Evolutionary conservation across 2,113 vertebrate genomes (phyloP).

Genomic region (Cepphus grylle): DNA sequence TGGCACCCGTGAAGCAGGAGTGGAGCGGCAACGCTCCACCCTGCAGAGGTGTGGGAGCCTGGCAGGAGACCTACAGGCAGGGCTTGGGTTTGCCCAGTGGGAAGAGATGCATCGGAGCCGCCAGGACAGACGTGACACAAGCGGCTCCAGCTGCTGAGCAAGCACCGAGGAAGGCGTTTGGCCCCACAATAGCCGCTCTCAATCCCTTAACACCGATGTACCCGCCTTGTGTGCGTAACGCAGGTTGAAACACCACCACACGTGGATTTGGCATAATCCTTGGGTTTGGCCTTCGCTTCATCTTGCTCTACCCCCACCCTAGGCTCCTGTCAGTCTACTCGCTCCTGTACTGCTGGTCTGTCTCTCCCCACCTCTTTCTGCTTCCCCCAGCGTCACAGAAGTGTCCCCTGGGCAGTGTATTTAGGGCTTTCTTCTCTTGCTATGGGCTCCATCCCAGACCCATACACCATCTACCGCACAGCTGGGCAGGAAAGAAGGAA

Average conservation of each 20-base stretch:
- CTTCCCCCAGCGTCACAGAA: neutral
- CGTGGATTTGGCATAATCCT: neutral
- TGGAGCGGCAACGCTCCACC: neutral
- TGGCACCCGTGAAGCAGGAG: neutral
- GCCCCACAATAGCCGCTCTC: accelerated
- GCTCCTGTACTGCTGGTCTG: no score
- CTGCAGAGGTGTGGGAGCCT: neutral
- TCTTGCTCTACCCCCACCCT: neutral
- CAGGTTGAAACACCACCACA: accelerated
- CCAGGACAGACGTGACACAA: neutral
- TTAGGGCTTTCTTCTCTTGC: neutral
- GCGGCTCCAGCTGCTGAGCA: neutral
- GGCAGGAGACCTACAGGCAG: neutral
- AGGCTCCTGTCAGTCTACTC: neutral
- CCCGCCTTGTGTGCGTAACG: accelerated
- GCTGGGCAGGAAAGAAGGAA: neutral
- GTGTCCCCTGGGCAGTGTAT: accelerated
- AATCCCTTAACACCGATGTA: accelerated
- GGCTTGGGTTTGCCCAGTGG: neutral
- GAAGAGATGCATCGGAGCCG: neutral
- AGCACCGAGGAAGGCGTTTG: accelerated
- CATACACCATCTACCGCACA: neutral
- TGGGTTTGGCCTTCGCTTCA: neutral
- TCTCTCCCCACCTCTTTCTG: neutral
- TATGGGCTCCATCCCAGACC: accelerated